A percentile compares a stretch with the other conserved stretches of the same genome.
Conservation (phyloP, 2,113 vertebrate genomes). For the Balaeniceps rex region DNA sequence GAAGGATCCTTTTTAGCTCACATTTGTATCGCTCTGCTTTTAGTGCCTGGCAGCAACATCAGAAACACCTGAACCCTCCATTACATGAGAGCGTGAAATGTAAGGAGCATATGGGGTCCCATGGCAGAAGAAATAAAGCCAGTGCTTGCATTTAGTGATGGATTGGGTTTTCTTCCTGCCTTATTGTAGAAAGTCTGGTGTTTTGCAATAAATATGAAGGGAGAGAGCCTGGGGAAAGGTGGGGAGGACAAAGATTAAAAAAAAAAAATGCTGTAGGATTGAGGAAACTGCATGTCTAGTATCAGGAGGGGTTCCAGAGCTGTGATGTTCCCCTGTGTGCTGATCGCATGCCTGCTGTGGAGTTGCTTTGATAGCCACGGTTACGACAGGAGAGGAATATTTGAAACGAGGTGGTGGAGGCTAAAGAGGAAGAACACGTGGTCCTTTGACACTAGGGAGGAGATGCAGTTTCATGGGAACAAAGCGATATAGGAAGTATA, state of each 20-base stretch:
- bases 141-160: not conserved
- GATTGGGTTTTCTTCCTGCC: not conserved
- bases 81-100: not conserved
- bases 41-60: conserved; percentile 26
- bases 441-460: not conserved
- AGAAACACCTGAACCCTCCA: conserved; percentile 47
- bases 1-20: conserved; percentile 21
- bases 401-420: not conserved
- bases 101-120: not conserved
- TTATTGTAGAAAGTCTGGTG: not conserved
- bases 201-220: not conserved
- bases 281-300: not conserved
- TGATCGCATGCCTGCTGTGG: fast-evolving
- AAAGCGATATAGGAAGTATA: not conserved
- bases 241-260: not conserved
- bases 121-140: not conserved
- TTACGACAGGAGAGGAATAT: not conserved
- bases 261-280: not conserved
- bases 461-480: not conserved
- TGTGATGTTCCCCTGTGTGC: not conserved
- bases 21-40: conserved; percentile 26
- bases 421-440: not conserved
- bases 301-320: not conserved
- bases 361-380: not conserved
- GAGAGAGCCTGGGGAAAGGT: not conserved